phyloP scores from a whole-genome alignment of 2,113 vertebrate species.

The Eupsittula cactorum region DNA sequence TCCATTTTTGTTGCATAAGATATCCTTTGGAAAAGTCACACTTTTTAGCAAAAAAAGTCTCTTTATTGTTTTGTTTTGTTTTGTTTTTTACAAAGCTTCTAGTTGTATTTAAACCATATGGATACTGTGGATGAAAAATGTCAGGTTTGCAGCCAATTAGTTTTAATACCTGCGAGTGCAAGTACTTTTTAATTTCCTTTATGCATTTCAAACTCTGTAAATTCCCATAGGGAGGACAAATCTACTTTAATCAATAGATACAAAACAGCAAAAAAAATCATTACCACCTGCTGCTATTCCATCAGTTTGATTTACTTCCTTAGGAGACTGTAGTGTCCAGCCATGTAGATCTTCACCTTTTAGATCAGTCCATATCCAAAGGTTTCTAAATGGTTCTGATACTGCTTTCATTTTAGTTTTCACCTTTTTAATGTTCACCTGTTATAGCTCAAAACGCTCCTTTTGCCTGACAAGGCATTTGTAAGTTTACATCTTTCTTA shows the following conservation, averaged over 20 bases:
- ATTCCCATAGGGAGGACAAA: conserved; percentile 2
- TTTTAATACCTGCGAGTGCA: not conserved
- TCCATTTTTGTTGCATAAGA: not conserved
- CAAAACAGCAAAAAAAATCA: not conserved
- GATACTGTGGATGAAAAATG: not conserved
- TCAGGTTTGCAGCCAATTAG: not conserved
- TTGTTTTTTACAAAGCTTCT: not conserved
- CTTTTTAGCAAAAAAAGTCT: not conserved
- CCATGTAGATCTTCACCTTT: not conserved
- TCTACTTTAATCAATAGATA: conserved; percentile 21
- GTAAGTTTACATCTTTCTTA: not conserved
- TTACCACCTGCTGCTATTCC: not conserved
- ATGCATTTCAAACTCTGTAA: not conserved
- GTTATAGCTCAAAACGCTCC: not conserved
- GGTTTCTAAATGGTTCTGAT: not conserved
- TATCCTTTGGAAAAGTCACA: not conserved
- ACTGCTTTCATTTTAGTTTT: not conserved
- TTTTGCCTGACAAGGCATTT: not conserved
- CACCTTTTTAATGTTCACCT: not conserved
- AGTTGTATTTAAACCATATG: not conserved
- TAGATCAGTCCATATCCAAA: not conserved
- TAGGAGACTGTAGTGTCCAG: not conserved
- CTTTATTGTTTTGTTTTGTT: not conserved
- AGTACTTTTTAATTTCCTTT: conserved; percentile 16
- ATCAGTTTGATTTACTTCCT: not conserved